Base-by-base conservation (phyloP, 2,888 invertebrate species). In the Sympetrum striolatum region DNA sequence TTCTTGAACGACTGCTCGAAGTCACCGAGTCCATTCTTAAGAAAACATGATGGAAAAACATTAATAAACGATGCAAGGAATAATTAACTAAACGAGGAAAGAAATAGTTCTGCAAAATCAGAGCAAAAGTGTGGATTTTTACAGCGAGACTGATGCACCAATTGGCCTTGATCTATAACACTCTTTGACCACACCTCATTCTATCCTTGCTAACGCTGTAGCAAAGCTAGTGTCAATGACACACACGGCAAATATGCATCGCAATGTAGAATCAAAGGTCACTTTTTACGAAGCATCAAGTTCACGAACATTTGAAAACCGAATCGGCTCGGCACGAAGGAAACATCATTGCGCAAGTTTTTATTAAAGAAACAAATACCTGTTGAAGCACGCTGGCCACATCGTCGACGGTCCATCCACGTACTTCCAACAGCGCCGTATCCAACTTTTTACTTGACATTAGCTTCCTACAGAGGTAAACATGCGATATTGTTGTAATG, bases 1-100 rank as follows among this genome's bases (percentile, higher is more conserved):
- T 93, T 94, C 39, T 92, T 91, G 79, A 93, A 92, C 0, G 93
- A 93, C 64, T 92, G 92, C 91, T 93, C 93, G 91, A 93, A 93
- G 79, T 93, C 93, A 10, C 92, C 93, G 90, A 94, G 91, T 79
- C 93, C 93, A 92, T 93, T 93, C 94, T 94, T 92, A 35, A 12
- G 31, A 92, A 92, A 91, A 81, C 31, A 82, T 80, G 79, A 80
- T 53, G 90, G 39, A 31, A 80, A 25, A 58, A 81, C 79, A 80
- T 14, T 18, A 35, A n/a, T 6, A 5, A 64, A 37, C 25, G 12
- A 14, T 15, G 1, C 53, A 18, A 8, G 1, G 25, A 25, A 18
- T 0, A 0, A 22, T 22, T 2, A 39, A 5, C 37, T 31, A 44
- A 81, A 18, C 18, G 18, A 48, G 31, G 25, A 81, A 81, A 48